Conservation (phyloP, 1,140 invertebrate species). For the Himalopsyche phryganea region DNA sequence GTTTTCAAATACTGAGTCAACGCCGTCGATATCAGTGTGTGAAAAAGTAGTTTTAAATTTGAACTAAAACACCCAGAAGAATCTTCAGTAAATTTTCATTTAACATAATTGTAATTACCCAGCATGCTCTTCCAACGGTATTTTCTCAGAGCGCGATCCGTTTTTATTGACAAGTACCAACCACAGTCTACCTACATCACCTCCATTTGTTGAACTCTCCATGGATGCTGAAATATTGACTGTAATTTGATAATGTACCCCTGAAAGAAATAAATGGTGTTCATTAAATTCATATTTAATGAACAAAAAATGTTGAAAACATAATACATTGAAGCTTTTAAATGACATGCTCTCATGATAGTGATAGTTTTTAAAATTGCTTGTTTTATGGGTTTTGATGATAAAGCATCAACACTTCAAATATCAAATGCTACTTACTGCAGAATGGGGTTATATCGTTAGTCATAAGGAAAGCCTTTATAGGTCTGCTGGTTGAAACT, state of each 20-base stretch:
- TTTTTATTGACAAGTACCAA: conserved; percentile 63
- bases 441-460: conserved; percentile 66
- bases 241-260: conserved; percentile 69
- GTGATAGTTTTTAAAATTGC: too few relatives aligned
- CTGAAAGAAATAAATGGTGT: conserved; percentile 46
- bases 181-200: conserved; percentile 71
- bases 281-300: background rate
- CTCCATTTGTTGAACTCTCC: conserved; percentile 68
- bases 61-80: too few relatives aligned
- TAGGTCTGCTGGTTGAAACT: conserved; percentile 51
- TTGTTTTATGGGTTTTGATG: too few relatives aligned
- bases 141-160: conserved; percentile 57
- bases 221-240: conserved; percentile 69
- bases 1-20: too few relatives aligned
- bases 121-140: conserved; percentile 54
- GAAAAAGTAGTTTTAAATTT: too few relatives aligned
- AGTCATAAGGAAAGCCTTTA: conserved; percentile 69
- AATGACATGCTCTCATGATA: too few relatives aligned
- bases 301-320: too few relatives aligned
- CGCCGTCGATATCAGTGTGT: too few relatives aligned
- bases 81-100: too few relatives aligned
- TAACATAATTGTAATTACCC: conserved; percentile 41
- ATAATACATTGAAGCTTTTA: too few relatives aligned
- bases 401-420: too few relatives aligned
- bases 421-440: conserved; percentile 73